These are phyloP conservation scores for Actinopyga echinites DNA, from an alignment of 53 echinoderm and acorn worm genomes.

Conservation along the genomic window DNA sequence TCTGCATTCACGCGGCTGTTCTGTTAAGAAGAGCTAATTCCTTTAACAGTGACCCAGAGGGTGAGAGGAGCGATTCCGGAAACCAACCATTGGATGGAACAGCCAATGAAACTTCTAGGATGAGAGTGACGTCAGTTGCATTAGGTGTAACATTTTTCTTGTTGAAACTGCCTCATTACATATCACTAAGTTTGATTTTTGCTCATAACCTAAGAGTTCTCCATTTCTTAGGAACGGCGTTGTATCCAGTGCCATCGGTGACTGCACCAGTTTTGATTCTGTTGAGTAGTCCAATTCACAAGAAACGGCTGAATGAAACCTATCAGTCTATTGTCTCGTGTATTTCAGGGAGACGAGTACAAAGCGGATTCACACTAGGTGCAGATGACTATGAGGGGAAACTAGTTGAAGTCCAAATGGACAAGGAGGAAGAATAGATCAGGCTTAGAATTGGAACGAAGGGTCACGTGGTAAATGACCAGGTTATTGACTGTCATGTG, in stretches of 20 bases:
- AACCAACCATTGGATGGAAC: background rate
- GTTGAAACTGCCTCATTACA: background rate
- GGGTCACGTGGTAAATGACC: too few relatives aligned
- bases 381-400: too few relatives aligned
- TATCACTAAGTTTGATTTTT: background rate
- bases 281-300: background rate
- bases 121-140: background rate
- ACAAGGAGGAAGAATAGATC: too few relatives aligned
- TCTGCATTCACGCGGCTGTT: background rate
- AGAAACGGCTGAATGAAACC: background rate
- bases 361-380: too few relatives aligned
- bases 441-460: too few relatives aligned
- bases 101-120: background rate
- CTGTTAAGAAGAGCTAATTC: background rate
- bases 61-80: background rate
- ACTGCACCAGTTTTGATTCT: background rate
- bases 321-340: background rate
- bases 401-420: too few relatives aligned
- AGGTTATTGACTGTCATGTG: too few relatives aligned
- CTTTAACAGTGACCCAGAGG: background rate
- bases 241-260: background rate
- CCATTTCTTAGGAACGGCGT: background rate
- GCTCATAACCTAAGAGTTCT: background rate
- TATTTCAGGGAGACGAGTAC: background rate
- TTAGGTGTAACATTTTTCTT: background rate